These are phyloP conservation scores for Masnerella sp. DNA, from an alignment of 2,888 invertebrate genomes.

Conservation along the genomic window DNA sequence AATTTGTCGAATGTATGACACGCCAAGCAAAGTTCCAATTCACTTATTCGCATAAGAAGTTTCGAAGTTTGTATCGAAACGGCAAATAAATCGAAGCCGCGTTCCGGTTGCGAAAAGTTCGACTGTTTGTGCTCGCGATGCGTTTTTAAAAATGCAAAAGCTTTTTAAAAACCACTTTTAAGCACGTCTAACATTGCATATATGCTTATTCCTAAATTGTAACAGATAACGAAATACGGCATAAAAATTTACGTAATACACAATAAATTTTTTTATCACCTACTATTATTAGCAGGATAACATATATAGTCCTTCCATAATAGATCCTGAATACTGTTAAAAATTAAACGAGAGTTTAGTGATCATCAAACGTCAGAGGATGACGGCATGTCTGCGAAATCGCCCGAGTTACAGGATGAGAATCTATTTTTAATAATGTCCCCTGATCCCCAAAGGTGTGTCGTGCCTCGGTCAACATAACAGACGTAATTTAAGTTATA, in stretches of 20 bases:
- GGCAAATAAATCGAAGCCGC: background rate
- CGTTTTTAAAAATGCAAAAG: conserved; percentile 12
- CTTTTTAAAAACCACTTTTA: conserved; percentile 23
- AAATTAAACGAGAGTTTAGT: background rate
- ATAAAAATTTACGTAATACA: no score
- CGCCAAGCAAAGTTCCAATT: no score
- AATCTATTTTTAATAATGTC: conserved; percentile 35
- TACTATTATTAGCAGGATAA: no score
- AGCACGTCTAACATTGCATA: conserved; percentile 1
- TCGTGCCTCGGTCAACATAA: conserved; percentile 22
- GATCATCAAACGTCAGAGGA: conserved; percentile 3
- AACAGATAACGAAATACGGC: no score
- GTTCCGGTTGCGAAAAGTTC: background rate
- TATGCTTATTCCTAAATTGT: no score
- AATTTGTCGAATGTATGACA: no score
- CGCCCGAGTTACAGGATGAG: conserved; percentile 14
- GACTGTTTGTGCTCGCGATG: conserved; percentile 18
- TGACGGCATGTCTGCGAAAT: conserved; percentile 11
- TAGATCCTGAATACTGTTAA: no score
- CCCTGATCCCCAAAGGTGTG: conserved; percentile 28
- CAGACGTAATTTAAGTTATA: conserved; percentile 27
- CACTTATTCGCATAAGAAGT: no score
- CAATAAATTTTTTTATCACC: no score
- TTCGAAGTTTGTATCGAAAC: no score
- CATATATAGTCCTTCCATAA: no score